phyloP scores from a whole-genome alignment of 2,797 vertebrate species.

The Anguilla pacifica region DNA sequence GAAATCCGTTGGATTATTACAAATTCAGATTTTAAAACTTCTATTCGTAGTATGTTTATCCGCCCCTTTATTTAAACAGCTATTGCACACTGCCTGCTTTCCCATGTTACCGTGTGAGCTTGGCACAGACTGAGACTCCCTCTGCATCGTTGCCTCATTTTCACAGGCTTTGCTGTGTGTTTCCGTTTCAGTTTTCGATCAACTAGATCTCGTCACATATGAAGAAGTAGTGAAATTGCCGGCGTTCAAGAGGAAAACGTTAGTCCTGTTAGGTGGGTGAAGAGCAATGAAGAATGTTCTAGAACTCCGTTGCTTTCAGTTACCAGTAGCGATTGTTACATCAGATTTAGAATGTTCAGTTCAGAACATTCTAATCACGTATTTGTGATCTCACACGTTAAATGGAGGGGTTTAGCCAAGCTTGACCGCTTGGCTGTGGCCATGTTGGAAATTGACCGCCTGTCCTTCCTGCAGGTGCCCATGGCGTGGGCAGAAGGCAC shows the following conservation, averaged over 20 bases:
- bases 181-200: constrained; percentile 89
- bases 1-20: background rate
- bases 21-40: background rate
- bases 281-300: constrained; percentile 61
- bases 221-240: constrained; percentile 86
- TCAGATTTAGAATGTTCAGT: too few species aligned
- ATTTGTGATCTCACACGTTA: too few species aligned
- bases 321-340: too few species aligned
- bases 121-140: constrained; percentile 1
- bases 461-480: constrained; percentile 78
- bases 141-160: background rate
- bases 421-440: too few species aligned
- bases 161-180: constrained; percentile 24
- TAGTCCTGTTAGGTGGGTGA: constrained; percentile 83
- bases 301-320: too few species aligned
- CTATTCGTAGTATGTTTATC: background rate
- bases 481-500: constrained; percentile 95
- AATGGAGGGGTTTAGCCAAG: too few species aligned
- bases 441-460: background rate
- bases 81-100: background rate
- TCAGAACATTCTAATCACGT: too few species aligned
- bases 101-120: background rate
- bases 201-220: constrained; percentile 98
- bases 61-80: background rate
- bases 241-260: constrained; percentile 98